Evolutionary conservation across 1,140 invertebrate genomes (phyloP).

Genomic region (Coelopa frigida): DNA sequence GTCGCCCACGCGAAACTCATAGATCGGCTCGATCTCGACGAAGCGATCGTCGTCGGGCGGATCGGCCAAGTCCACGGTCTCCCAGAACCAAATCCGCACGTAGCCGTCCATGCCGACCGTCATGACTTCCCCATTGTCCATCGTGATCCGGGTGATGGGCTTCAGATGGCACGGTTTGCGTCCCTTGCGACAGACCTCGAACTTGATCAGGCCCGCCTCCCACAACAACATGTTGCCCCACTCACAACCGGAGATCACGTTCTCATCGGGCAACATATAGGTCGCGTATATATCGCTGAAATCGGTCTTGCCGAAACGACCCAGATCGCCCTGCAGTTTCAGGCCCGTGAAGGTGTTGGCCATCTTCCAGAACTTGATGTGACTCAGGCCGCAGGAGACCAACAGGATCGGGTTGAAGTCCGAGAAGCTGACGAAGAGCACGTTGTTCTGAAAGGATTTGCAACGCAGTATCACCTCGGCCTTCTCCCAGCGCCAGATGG

Average conservation of each 20-base stretch:
- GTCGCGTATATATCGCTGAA: constrained; percentile 80
- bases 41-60: constrained; percentile 67
- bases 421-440: constrained; percentile 74
- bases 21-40: constrained; percentile 75
- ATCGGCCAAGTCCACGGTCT: constrained; percentile 75
- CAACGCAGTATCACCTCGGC: constrained; percentile 65
- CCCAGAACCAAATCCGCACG: constrained; percentile 80
- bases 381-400: constrained; percentile 64
- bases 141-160: constrained; percentile 67
- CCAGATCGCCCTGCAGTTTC: constrained; percentile 77
- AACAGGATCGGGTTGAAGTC: constrained; percentile 66
- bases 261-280: constrained; percentile 78
- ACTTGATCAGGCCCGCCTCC: constrained; percentile 78
- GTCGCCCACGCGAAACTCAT: constrained; percentile 51
- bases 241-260: constrained; percentile 75
- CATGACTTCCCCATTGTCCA: constrained; percentile 56
- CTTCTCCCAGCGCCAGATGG: constrained; percentile 79
- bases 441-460: constrained; percentile 72
- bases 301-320: constrained; percentile 83
- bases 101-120: constrained; percentile 70
- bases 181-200: constrained; percentile 64
- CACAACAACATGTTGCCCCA: constrained; percentile 87
- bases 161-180: constrained; percentile 65
- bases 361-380: constrained; percentile 94
- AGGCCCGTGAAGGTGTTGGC: constrained; percentile 80